Evolutionary conservation across 1,140 invertebrate genomes (phyloP).

Genomic region (Panagrolaimus sp.): DNA sequence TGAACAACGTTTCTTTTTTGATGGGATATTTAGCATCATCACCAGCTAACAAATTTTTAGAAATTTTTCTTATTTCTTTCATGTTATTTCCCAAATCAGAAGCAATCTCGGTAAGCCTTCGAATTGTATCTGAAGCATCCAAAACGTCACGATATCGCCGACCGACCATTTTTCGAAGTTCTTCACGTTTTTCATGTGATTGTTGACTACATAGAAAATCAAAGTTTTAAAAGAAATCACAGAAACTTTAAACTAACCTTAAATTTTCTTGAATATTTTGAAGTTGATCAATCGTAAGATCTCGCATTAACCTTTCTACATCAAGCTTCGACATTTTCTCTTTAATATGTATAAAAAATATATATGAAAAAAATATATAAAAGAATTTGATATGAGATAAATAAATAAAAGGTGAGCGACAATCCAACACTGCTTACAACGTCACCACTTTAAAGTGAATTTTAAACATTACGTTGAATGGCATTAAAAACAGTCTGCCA

Average conservation of each 20-base stretch:
- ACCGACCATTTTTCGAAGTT: slow-evolving; percentile 60
- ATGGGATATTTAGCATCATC: background rate
- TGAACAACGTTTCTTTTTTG: background rate
- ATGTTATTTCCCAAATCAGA: slow-evolving; percentile 28
- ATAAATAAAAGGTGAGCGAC: too few species aligned
- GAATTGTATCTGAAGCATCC: slow-evolving; percentile 59
- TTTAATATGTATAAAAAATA: too few species aligned
- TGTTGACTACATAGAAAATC: slow-evolving; percentile 46
- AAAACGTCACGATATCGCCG: slow-evolving; percentile 60
- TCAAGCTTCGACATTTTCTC: slow-evolving; percentile 30
- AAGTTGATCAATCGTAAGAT: slow-evolving; percentile 56
- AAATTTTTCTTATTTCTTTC: slow-evolving; percentile 2
- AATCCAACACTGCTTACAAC: too few species aligned
- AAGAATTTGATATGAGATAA: too few species aligned
- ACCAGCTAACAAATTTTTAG: background rate
- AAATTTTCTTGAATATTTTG: slow-evolving; percentile 44
- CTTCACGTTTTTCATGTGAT: slow-evolving; percentile 63
- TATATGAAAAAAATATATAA: too few species aligned
- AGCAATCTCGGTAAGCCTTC: slow-evolving; percentile 38
- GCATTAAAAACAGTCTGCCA: too few species aligned
- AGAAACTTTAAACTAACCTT: slow-evolving; percentile 30
- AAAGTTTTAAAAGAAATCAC: slow-evolving; percentile 18
- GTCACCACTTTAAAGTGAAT: too few species aligned
- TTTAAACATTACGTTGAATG: too few species aligned
- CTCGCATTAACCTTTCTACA: slow-evolving; percentile 53